Evolutionary conservation across 2,797 vertebrate species (phyloP).

Genomic region (Prunella strophiata): DNA sequence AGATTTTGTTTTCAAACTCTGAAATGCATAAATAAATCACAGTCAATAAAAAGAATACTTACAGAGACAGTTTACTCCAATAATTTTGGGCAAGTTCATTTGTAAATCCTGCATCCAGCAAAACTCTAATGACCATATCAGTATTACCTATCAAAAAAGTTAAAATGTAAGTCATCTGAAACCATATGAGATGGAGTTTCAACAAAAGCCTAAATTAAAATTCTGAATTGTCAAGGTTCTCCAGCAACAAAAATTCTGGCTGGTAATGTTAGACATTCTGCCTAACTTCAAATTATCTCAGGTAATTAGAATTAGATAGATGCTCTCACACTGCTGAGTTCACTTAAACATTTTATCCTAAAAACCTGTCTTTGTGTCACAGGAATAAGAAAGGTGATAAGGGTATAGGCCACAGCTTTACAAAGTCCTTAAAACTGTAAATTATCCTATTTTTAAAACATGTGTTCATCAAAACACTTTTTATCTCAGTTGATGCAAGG

Average conservation of each 20-base stretch:
- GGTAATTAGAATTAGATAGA: neutral
- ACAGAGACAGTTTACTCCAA: slow-evolving; percentile 90
- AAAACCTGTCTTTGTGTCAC: neutral
- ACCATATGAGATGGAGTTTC: neutral
- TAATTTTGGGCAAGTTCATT: slow-evolving; percentile 85
- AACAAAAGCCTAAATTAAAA: neutral
- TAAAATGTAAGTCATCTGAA: slow-evolving; percentile 67
- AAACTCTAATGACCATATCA: slow-evolving; percentile 86
- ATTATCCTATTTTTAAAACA: neutral
- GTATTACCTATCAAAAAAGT: slow-evolving; percentile 75
- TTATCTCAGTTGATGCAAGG: neutral
- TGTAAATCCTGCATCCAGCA: slow-evolving; percentile 93
- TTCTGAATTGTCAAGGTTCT: neutral
- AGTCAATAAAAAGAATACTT: slow-evolving; percentile 72
- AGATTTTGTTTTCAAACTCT: neutral
- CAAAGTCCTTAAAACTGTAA: neutral
- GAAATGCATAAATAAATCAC: neutral
- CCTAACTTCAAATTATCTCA: neutral
- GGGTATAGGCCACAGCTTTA: neutral
- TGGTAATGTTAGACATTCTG: neutral
- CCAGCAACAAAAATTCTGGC: neutral
- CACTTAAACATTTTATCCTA: neutral
- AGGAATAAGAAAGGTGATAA: neutral
- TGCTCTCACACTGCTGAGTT: neutral
- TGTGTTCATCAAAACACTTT: neutral